Percentiles rank a stretch among this genome's conserved stretches.
Evolutionary conservation across 2,113 vertebrate species (phyloP).

Genomic region (Xenopus tropicalis): UCB_Xtro_10.0 CM004443.2:116807001-116807500

Average conservation of each 20-base stretch:
- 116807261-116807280: no score
- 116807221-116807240: not conserved
- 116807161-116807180: not conserved
- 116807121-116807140: slow-evolving; percentile 19
- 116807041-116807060: slow-evolving; percentile 22
- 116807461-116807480: no score
- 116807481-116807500: no score
- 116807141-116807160: not conserved
- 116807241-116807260: not conserved
- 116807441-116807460: no score
- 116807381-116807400: no score
- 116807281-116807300: no score
- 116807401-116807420: no score
- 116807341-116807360: no score
- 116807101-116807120: slow-evolving; percentile 28
- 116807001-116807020: slow-evolving; percentile 16
- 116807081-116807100: not conserved
- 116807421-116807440: no score
- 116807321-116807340: no score
- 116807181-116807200: not conserved
- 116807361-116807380: no score
- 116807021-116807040: slow-evolving; percentile 15
- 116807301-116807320: not conserved
- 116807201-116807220: not conserved
- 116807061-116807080: slow-evolving; percentile 1